These are phyloP conservation scores for Lingula anatina DNA, from an alignment of 2,888 invertebrate species.

Conservation along the genomic window DNA sequence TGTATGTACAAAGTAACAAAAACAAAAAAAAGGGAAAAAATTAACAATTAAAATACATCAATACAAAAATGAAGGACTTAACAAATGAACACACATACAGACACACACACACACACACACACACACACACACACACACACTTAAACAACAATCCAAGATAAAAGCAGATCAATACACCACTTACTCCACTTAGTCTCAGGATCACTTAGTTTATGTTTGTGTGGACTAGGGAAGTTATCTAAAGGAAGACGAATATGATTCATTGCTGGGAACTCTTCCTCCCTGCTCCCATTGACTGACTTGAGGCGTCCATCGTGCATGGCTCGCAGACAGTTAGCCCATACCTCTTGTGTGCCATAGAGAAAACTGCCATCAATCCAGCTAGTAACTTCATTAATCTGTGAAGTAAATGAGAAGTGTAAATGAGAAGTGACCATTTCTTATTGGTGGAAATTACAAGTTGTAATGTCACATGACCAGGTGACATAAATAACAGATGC, in stretches of 20 bases:
- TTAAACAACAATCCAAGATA: no score
- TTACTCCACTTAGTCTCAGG: constrained; percentile 88
- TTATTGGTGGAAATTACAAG: no score
- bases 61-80: no score
- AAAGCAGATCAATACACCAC: constrained; percentile 50
- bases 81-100: no score
- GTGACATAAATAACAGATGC: no score
- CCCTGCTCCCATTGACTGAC: constrained; percentile 54
- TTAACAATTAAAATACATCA: no score
- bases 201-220: constrained; percentile 83
- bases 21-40: no score
- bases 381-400: constrained; percentile 94
- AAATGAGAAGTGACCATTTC: no score
- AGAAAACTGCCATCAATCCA: constrained; percentile 99
- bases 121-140: no score
- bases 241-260: constrained; percentile 91
- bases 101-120: no score
- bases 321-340: constrained; percentile 92
- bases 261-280: constrained; percentile 51
- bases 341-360: constrained; percentile 95
- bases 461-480: no score
- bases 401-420: constrained; percentile 38
- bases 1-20: background rate
- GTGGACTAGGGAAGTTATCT: constrained; percentile 90
- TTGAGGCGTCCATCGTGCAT: constrained; percentile 77